phyloP scores from a whole-genome alignment of 2,797 vertebrate genomes.

The Galagoides demidoff region DNA sequence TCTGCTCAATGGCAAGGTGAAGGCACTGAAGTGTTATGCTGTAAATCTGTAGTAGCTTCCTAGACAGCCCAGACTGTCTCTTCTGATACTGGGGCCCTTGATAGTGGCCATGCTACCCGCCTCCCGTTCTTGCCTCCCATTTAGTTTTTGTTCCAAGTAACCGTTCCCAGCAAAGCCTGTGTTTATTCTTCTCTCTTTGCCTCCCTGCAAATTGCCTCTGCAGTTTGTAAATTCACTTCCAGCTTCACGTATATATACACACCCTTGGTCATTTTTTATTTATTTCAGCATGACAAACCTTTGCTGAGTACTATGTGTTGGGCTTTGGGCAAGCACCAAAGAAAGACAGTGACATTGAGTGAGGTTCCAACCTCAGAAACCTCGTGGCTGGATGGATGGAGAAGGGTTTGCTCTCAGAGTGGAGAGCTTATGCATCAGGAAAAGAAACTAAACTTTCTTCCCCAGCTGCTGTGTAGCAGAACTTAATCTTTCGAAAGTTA shows the following conservation, averaged over 20 bases:
- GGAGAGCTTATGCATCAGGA: neutral
- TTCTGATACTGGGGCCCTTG: neutral
- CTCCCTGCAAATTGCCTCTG: neutral
- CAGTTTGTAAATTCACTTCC: neutral
- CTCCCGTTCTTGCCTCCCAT: rapidly evolving
- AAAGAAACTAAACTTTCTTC: neutral
- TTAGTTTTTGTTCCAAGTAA: neutral
- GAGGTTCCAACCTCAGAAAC: neutral
- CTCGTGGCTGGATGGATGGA: neutral
- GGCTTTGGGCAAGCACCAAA: neutral
- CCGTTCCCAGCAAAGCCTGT: neutral
- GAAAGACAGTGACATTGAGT: neutral
- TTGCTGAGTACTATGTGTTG: neutral
- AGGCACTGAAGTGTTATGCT: neutral
- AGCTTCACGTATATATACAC: neutral
- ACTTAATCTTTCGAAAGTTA: neutral
- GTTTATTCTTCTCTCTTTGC: neutral
- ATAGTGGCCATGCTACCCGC: rapidly evolving
- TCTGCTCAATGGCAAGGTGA: constrained; percentile 92
- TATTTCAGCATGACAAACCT: neutral
- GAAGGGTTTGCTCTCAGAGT: neutral
- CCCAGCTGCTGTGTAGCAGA: neutral
- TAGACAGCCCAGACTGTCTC: neutral
- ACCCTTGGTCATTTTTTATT: neutral
- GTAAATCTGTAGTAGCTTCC: neutral